Evolutionary conservation across 2,888 invertebrate species (phyloP).

Genomic region (Volucella inanis): DNA sequence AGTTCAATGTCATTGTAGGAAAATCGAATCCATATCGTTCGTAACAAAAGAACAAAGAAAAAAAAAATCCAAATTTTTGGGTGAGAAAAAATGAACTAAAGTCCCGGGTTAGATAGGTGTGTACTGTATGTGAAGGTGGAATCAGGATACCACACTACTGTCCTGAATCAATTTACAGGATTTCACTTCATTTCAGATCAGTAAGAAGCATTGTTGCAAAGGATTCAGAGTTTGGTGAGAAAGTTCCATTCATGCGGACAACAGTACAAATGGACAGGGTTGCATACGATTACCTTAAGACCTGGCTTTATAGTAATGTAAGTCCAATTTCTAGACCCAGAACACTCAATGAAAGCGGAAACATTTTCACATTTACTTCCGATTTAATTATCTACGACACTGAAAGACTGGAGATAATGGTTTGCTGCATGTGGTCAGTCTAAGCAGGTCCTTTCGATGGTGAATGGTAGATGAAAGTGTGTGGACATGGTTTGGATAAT

Average conservation of each 20-base stretch:
- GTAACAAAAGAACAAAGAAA: conserved; percentile 21
- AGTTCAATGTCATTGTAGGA: conserved; percentile 58
- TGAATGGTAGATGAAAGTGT: conserved; percentile 38
- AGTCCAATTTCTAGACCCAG: not conserved
- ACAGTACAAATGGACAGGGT: conserved; percentile 4
- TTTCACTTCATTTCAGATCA: conserved; percentile 30
- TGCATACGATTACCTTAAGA: conserved; percentile 59
- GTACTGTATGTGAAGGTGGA: not conserved
- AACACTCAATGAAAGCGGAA: conserved; percentile 16
- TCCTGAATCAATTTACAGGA: conserved; percentile 64
- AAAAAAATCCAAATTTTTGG: conserved; percentile 31
- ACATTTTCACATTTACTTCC: conserved; percentile 65
- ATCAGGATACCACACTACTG: conserved; percentile 21
- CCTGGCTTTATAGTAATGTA: not conserved
- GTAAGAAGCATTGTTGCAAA: conserved; percentile 32
- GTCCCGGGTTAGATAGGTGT: conserved; percentile 27
- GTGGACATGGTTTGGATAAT: conserved; percentile 47
- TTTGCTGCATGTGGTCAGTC: conserved; percentile 49
- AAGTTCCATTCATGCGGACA: conserved; percentile 25
- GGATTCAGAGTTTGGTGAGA: conserved; percentile 23
- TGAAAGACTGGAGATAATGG: conserved; percentile 28
- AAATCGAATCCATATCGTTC: conserved; percentile 55
- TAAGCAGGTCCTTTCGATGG: conserved; percentile 33
- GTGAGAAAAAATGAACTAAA: conserved; percentile 20
- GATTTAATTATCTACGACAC: conserved; percentile 64